Evolutionary conservation across 1,140 invertebrate genomes (phyloP), one percentile per base, ranked within the genome.

Genomic region (Polyergus mexicanus): DNA sequence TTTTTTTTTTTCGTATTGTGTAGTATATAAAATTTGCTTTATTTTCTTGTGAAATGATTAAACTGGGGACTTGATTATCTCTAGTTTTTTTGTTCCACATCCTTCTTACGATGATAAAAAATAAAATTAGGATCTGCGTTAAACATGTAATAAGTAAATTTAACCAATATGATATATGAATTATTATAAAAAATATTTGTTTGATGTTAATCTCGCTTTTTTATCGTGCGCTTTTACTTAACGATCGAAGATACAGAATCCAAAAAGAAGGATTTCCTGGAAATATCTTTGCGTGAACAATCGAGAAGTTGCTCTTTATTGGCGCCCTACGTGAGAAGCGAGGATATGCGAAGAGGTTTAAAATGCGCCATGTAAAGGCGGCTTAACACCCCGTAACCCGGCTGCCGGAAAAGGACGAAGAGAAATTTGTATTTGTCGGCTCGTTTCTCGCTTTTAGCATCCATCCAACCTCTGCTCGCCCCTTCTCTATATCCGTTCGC

Each of bases 371-470:
- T 22, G 66, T 72, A 89, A 80, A 77, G 71, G 81, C 75, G 63
- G 80, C 68, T 89, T 89, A 87, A 85, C 80, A 62, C 86, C 63
- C 75, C 68, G 75, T 78, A 89, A 78, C 75, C 51, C 44, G 47
- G 54, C 60, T 68, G 54, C 47, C 60, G 74, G 80, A 84, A 86
- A 84, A 78, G 84, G 72, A 78, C 76, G 81, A 32, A 32, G 32
- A 87, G 78, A 85, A 89, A 89, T 89, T 89, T 86, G 86, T 89
- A 89, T 91, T 91, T 90, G 90, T 90, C 90, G 90, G 88, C 78
- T 88, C 86, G 88, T 85, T 89, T 89, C 81, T 87, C 84, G 83
- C 84, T 80, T 89, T 89, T 89, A 87, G 72, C 81, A 89, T 89
- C 80, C 56, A 87, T 89, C 72, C 77, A 10, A 44, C 41, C 71